These are phyloP conservation scores for Serripes groenlandicus DNA, from an alignment of 2,888 invertebrate genomes.

Conservation along the genomic window DNA sequence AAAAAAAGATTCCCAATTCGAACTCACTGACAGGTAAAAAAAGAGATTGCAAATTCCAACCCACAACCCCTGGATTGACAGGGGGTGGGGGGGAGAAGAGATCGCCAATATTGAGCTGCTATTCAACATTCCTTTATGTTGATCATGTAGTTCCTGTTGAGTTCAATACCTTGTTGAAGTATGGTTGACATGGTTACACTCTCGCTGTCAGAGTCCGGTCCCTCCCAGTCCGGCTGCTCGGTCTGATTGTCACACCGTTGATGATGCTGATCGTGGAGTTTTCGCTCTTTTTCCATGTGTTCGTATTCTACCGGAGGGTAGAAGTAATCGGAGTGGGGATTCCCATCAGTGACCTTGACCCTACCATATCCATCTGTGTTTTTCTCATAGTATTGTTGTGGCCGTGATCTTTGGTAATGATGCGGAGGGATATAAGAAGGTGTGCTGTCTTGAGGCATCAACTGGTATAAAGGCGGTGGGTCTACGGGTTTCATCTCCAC, in stretches of 20 bases:
- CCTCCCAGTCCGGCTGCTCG: neutral
- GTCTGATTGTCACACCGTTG: neutral
- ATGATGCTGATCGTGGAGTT: neutral
- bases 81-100: too few species aligned
- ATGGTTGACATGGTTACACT: constrained; percentile 16
- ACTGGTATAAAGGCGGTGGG: neutral
- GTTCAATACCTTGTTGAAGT: constrained; percentile 2
- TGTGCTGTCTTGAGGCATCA: too few species aligned
- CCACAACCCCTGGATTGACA: too few species aligned
- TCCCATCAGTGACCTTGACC: neutral
- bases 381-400: neutral
- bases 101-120: too few species aligned
- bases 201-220: constrained; percentile 14
- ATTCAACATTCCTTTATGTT: neutral
- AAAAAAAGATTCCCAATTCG: too few species aligned
- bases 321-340: neutral
- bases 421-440: neutral
- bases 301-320: neutral
- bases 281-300: neutral
- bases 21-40: too few species aligned
- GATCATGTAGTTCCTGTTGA: constrained; percentile 1
- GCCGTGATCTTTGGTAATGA: neutral
- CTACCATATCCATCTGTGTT: neutral
- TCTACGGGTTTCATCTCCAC: neutral
- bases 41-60: too few species aligned